Conservation (phyloP, 2,888 invertebrate species). For the Chelonus formosanus region DNA sequence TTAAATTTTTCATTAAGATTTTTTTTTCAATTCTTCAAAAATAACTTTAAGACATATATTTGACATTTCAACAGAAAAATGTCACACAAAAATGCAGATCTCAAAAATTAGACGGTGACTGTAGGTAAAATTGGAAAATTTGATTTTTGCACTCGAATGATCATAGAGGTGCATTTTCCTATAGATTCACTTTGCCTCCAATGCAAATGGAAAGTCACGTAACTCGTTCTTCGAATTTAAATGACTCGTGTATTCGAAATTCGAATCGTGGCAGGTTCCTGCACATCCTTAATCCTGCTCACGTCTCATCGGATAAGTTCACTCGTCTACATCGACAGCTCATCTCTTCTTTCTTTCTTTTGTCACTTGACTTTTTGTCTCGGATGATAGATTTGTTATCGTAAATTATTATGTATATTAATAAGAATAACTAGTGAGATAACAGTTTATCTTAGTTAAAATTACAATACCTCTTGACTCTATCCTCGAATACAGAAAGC, state of each 20-base stretch:
- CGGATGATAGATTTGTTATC: not conserved
- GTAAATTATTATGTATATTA: not conserved
- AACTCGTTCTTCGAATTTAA: conserved; percentile 38
- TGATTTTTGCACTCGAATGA: conserved; percentile 11
- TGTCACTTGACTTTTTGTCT: conserved; percentile 8
- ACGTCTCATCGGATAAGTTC: conserved; percentile 41
- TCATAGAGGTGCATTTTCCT: conserved; percentile 15
- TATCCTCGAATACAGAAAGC: not conserved
- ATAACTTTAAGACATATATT: no score
- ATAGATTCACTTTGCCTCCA: conserved; percentile 37
- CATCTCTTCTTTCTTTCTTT: conserved; percentile 18
- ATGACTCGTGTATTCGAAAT: conserved; percentile 39
- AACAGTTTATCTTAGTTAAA: no score
- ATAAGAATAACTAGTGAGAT: no score
- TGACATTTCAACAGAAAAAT: no score
- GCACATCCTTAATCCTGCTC: conserved; percentile 36
- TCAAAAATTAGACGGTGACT: conserved; percentile 19
- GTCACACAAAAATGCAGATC: not conserved
- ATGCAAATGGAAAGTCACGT: conserved; percentile 36
- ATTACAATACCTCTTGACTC: not conserved
- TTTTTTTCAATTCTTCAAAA: no score
- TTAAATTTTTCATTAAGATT: no score
- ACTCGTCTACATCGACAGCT: conserved; percentile 37
- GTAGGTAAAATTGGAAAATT: conserved; percentile 17
- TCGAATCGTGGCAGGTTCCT: conserved; percentile 23